These are phyloP conservation scores for Salmo trutta DNA, from an alignment of 2,797 vertebrate genomes.

Conservation along the genomic window DNA sequence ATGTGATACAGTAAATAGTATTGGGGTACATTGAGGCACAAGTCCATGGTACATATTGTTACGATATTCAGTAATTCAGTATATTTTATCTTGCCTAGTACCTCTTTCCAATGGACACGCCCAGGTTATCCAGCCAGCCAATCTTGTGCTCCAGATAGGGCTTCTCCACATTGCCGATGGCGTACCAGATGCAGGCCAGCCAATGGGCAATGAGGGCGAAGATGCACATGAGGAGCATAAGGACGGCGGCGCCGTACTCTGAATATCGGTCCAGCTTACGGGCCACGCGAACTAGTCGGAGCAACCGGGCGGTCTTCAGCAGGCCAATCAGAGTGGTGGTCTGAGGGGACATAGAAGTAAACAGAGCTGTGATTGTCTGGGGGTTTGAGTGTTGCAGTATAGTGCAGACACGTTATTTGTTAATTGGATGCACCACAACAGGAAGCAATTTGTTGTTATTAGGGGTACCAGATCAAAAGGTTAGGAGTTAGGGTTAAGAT, in stretches of 20 bases:
- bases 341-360: constrained; percentile 64
- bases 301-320: constrained; percentile 93
- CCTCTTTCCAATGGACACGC: constrained; percentile 93
- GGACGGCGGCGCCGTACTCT: constrained; percentile 96
- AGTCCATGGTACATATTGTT: neutral
- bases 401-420: neutral
- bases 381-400: neutral
- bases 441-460: neutral
- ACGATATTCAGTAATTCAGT: neutral
- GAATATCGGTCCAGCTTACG: constrained; percentile 97
- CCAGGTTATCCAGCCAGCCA: constrained; percentile 97
- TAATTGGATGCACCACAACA: neutral
- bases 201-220: constrained; percentile 98
- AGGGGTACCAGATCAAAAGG: neutral
- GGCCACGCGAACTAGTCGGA: constrained; percentile 93
- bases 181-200: constrained; percentile 99
- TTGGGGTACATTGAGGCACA: neutral
- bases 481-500: neutral
- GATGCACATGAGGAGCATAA: constrained; percentile 99
- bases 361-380: constrained; percentile 3
- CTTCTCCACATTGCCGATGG: constrained; percentile 97
- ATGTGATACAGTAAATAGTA: neutral
- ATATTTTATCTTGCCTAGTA: neutral
- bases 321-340: constrained; percentile 97
- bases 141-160: constrained; percentile 96